Evolutionary conservation across 2,888 invertebrate species (phyloP), one percentile per base, ranked within the genome.

Genomic region (Chrysomela aeneicollis): DNA sequence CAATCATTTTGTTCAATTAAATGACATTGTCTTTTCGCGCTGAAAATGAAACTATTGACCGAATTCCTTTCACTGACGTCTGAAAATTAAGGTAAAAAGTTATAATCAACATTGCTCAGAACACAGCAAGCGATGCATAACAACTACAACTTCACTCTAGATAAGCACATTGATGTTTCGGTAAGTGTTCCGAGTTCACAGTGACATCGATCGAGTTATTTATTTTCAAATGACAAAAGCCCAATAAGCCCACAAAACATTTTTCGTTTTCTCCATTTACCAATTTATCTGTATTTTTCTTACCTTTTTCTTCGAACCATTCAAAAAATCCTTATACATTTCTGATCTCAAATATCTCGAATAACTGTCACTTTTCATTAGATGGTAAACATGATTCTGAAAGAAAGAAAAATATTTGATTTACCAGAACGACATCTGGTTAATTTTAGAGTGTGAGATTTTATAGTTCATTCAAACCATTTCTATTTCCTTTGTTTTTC

Each of bases 321-420:
- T 96, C 67, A 98, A 86, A 81, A 93, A 95, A 76, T 98, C 98
- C 87, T 97, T 97, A 85, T 98, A 99, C 93, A 97, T 95, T 76
- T 98, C 98, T 0, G 98, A 98, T 71, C 99, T 91, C 59, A 99
- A 86, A 82, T 98, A 99, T 74, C 99, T 88, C 60, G 97, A 97
- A 82, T 99, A 99, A 79, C 97, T 97, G 85, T 99, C 99, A 72
- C 95, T 97, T 82, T 98, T 98, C 99, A 99, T 99, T 75, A 99
- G 86, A 80, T 98, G 97, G 84, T 98, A 99, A 42, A 99, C 98
- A 84, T 99, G 99, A 6, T 97, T 94, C 96, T 97, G 86, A 10
- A 84, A 79, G 63, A 68, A 64, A 68, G 9, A 59, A 64, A 35
- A 15, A 58, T 2, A 17, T 5, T 26, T 26, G 26, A 26, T 5